Evolutionary conservation across 2,888 invertebrate genomes (phyloP).

Genomic region (Ischnus inquisitorius): DNA sequence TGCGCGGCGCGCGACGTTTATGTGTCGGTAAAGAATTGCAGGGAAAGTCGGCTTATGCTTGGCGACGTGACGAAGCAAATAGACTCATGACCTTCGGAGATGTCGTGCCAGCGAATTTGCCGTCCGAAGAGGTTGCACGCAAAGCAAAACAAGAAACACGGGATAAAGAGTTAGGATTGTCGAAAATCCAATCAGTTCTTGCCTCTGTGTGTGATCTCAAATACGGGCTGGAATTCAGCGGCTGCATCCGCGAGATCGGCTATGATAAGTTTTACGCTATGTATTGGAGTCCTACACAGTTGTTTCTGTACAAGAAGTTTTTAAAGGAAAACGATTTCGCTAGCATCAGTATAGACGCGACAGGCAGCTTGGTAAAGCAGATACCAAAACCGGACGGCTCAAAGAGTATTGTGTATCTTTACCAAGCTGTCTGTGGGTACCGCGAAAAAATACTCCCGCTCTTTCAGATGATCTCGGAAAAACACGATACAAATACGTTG

Average conservation of each 20-base stretch:
- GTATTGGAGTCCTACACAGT: conserved; percentile 69
- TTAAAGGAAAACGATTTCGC: conserved; percentile 53
- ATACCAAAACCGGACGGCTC: conserved; percentile 59
- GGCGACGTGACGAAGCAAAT: conserved; percentile 65
- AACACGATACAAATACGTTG: conserved; percentile 71
- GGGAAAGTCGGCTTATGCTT: conserved; percentile 65
- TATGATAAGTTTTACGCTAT: conserved; percentile 63
- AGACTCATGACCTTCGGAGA: conserved; percentile 68
- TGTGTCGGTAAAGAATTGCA: conserved; percentile 63
- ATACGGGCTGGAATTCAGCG: conserved; percentile 56
- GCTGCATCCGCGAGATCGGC: conserved; percentile 65
- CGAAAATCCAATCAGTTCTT: conserved; percentile 43
- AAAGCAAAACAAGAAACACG: conserved; percentile 63
- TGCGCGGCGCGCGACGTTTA: conserved; percentile 48
- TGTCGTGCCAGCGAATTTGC: conserved; percentile 56
- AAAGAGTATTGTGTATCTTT: conserved; percentile 68
- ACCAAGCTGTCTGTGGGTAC: conserved; percentile 67
- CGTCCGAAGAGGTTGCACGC: conserved; percentile 43
- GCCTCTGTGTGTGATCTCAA: conserved; percentile 60
- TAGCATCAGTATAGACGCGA: conserved; percentile 72
- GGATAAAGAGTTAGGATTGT: conserved; percentile 61
- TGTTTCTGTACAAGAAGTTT: conserved; percentile 65
- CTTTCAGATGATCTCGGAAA: conserved; percentile 73
- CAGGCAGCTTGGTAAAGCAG: conserved; percentile 67
- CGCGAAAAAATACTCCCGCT: conserved; percentile 70